These are phyloP conservation scores for Paramormyrops kingsleyae DNA, from an alignment of 2,113 vertebrate genomes.

Conservation along the genomic window DNA sequence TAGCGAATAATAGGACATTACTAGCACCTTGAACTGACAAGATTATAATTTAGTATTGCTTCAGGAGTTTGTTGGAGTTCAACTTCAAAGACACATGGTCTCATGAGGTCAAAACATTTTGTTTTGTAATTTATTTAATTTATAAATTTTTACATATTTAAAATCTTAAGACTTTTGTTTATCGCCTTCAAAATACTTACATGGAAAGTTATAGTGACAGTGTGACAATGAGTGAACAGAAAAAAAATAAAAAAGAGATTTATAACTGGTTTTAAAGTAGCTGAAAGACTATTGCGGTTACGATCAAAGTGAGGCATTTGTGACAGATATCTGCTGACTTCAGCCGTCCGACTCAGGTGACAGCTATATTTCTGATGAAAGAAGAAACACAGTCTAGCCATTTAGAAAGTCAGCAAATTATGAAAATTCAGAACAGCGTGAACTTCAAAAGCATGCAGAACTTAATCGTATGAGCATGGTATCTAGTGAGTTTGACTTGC, in stretches of 20 bases:
- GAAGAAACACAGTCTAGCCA: background rate
- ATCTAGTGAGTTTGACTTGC: background rate
- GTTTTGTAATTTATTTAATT: background rate
- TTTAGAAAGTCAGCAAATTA: background rate
- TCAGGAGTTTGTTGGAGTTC: background rate
- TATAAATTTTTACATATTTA: background rate
- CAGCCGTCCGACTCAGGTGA: conserved; percentile 15
- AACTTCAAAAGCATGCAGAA: background rate
- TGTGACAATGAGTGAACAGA: background rate
- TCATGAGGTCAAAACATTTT: background rate
- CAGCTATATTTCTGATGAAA: conserved; percentile 21
- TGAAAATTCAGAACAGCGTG: background rate
- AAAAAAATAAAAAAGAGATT: background rate
- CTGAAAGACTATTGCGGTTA: background rate
- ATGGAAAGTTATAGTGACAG: conserved; percentile 1
- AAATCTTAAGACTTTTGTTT: background rate
- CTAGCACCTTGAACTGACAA: conserved; percentile 21
- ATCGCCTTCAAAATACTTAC: background rate
- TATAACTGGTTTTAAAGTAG: conserved; percentile 6
- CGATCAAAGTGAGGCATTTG: background rate
- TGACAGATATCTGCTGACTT: conserved; percentile 12
- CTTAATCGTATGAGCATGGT: background rate
- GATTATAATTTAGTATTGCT: conserved; percentile 16
- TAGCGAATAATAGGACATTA: background rate
- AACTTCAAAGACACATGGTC: conserved; percentile 16